These are phyloP conservation scores for Drosophila acutilabella DNA, from an alignment of 2,888 invertebrate species.

Conservation along the genomic window DNA sequence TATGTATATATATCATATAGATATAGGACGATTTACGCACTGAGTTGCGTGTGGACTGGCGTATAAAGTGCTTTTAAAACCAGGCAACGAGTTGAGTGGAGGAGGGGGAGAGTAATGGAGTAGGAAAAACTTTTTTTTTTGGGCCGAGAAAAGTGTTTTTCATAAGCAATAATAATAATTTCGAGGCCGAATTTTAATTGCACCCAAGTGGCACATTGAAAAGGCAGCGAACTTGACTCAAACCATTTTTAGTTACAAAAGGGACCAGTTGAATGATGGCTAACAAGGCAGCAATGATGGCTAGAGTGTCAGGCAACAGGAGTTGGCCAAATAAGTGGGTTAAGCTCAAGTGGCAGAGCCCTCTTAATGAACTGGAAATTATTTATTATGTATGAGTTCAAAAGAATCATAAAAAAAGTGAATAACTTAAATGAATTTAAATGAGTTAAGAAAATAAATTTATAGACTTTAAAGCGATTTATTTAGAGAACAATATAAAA, in stretches of 20 bases:
- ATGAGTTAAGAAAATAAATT: background rate
- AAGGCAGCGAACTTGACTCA: constrained; percentile 39
- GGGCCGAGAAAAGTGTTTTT: constrained; percentile 73
- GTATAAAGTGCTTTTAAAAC: constrained; percentile 80
- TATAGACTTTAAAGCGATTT: background rate
- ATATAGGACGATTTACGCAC: constrained; percentile 62
- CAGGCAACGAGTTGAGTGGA: constrained; percentile 64
- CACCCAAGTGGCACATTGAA: constrained; percentile 81
- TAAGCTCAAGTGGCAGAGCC: constrained; percentile 8
- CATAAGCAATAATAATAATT: constrained; percentile 79
- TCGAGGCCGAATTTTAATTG: constrained; percentile 82
- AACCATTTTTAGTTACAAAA: constrained; percentile 28
- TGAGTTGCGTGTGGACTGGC: constrained; percentile 64
- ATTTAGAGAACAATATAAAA: background rate
- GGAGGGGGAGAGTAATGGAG: background rate
- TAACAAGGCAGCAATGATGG: constrained; percentile 1
- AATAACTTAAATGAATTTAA: constrained; percentile 8
- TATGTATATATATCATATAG: constrained; percentile 25
- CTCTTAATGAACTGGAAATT: constrained; percentile 32
- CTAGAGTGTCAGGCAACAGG: background rate
- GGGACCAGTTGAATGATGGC: constrained; percentile 53
- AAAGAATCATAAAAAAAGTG: background rate
- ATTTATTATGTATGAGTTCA: constrained; percentile 1
- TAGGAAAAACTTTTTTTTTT: constrained; percentile 23
- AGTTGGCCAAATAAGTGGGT: constrained; percentile 33